phyloP scores from a whole-genome alignment of 2,797 vertebrate genomes.

The Bryconaethiops microstoma region DNA sequence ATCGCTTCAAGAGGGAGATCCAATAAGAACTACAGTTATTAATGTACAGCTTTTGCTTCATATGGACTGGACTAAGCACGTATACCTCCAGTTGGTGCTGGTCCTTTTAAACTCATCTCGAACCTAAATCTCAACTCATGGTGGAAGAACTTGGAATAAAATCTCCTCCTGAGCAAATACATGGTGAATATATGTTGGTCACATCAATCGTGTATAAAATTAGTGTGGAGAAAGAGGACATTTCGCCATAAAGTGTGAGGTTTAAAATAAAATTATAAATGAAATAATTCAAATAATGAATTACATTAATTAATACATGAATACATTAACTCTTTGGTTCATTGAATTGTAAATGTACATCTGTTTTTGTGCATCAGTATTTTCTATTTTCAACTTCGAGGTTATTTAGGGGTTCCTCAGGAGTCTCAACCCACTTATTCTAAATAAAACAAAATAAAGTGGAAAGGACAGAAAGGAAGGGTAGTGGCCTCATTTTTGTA shows the following conservation, averaged over 20 bases:
- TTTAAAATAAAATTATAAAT: no score
- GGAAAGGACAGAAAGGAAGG: neutral
- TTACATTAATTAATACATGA: no score
- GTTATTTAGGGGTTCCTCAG: conserved; percentile 7
- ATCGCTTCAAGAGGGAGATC: neutral
- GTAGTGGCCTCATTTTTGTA: neutral
- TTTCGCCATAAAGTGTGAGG: no score
- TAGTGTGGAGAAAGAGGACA: no score
- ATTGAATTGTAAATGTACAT: no score
- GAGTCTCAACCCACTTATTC: conserved; percentile 2
- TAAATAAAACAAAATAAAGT: conserved; percentile 21
- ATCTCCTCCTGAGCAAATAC: conserved; percentile 9
- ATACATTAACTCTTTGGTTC: no score
- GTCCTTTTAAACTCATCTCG: neutral
- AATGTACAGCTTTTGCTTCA: neutral
- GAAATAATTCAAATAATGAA: no score
- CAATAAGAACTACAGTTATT: neutral
- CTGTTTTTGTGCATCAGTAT: neutral
- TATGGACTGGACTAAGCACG: neutral
- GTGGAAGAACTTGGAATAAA: neutral
- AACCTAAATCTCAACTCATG: neutral
- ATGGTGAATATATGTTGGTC: neutral
- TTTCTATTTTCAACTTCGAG: neutral
- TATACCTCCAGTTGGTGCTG: neutral
- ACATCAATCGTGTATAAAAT: no score